Conservation (phyloP, 2,888 invertebrate genomes). For the Chromoteleia sp. region DNA sequence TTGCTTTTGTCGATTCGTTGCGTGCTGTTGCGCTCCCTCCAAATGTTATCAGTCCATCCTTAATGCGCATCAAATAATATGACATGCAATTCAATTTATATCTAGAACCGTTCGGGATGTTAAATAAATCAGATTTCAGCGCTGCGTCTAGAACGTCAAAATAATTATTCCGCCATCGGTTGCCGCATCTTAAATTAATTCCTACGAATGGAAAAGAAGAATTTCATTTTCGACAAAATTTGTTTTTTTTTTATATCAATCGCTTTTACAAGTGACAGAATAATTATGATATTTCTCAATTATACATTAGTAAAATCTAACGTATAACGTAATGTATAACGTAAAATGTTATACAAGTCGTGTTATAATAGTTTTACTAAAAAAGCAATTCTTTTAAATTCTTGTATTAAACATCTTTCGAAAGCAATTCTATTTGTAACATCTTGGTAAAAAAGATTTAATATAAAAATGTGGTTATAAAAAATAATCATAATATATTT, state of each 20-base stretch:
- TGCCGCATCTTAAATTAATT: slow-evolving; percentile 16
- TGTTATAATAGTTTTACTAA: no score
- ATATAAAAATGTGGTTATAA: no score
- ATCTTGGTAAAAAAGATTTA: no score
- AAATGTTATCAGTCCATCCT: slow-evolving; percentile 57
- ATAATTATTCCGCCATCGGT: slow-evolving; percentile 36
- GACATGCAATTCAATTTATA: slow-evolving; percentile 59
- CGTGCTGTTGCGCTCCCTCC: slow-evolving; percentile 46
- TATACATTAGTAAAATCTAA: no score
- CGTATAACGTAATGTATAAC: no score
- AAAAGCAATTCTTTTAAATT: no score
- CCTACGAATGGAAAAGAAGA: neutral
- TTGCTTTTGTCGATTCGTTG: slow-evolving; percentile 61
- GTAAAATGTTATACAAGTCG: no score
- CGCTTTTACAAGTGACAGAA: neutral
- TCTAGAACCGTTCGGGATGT: slow-evolving; percentile 16
- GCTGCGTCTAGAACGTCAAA: slow-evolving; percentile 20
- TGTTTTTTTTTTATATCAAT: neutral
- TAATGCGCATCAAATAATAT: slow-evolving; percentile 57
- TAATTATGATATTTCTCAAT: no score
- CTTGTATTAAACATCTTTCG: no score
- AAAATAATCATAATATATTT: no score
- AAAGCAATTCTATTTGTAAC: no score
- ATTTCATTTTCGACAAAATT: neutral
- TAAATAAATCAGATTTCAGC: slow-evolving; percentile 42